Base-by-base conservation (phyloP, 2,888 invertebrate genomes). In the Dasysyrphus albostriatus region DNA sequence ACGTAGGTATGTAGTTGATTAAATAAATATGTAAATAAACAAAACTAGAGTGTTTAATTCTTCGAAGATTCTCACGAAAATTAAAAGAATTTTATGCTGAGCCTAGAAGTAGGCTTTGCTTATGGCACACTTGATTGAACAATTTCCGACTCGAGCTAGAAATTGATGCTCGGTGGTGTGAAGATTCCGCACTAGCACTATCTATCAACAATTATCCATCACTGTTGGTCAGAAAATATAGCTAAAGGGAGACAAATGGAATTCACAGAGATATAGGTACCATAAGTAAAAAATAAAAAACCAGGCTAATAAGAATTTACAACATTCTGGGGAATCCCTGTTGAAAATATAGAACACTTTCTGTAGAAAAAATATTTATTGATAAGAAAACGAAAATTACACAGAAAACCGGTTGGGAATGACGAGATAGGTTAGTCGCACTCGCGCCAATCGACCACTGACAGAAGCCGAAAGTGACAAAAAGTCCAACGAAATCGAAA, bases 381-480 rank as follows among this genome's bases (percentile, higher is more conserved):
- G 75, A 75, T 75, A 75, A 75, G 32, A 12, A 14, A 42, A 44
- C 29, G 4, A 54, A 54, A 54, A 54, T 54, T 24, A 61, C 61
- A 42, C 14, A 47, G 3, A n/a, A 37, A 63, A 51, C 73, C 58
- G 14, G 37, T 47, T 10, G 10, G 19, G 34, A 2, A 37, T 51
- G 14, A 67, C 5, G 29, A 14, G 12, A 12, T 7, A 2, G 34
- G 10, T 70, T 4, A 74, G 12, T 61, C 10, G 44, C 61, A 74
- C 75, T 79, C 79, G 79, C 84, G 84, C 80, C 84, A 81, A 75
- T 65, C 56, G 32, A 19, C 24, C 32, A 70, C 54, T 65, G 70
- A 72, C 77, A 76, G 69, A 77, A 77, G 77, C 24, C 65, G 72
- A 73, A 51, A 72, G 58, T 76, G 63, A 70, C 65, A 54, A 67